Evolutionary conservation across 2,113 vertebrate species (phyloP), one percentile per base, ranked within the genome.

Genomic region (Motacilla tschutschensis): DNA sequence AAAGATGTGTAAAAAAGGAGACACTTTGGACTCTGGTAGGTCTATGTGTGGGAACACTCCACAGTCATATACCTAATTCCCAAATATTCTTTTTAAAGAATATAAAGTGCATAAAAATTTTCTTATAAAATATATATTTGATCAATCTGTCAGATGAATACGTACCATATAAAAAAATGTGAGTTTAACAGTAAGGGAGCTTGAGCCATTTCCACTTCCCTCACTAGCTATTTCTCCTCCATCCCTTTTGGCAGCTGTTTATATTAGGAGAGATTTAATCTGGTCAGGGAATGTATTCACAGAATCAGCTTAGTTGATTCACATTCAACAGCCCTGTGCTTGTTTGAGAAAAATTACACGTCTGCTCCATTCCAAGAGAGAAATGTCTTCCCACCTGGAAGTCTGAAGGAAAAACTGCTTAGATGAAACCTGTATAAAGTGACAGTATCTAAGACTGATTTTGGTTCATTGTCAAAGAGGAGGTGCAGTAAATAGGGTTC

Each of bases 1-100:
- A 60, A 72, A 43, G 7, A 5, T 9, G 17, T 4, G 25, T 25
- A 17, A 12, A 11, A 35, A 36, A 28, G 4, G 15, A 76, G 10
- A 35, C 6, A 17, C 1, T 63, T 29, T 22, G 6, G 20, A 38
- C 8, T 55, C 17, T 0, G 0, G 14, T 41, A 33, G 10, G n/a
- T 20, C 9, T 85, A 14, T 54, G 10, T n/a, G 19, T 6, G 7
- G 46, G 15, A 54, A 20, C 10, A 60, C 8, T 59, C 12, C 12
- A 46, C 7, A 46, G 9, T 12, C 3, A 1, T 15, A 13, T 6
- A 17, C 50, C 46, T 70, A 60, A 36, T 58, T 62, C 8, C 4
- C 3, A 80, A 59, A 35, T 62, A 54, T 54, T 58, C 1, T 22
- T 70, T 66, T 63, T 29, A 43, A 41, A 24, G 7, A 20, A 14